These are phyloP conservation scores for Gulo gulo DNA, from an alignment of 2,113 vertebrate genomes.

Conservation along the genomic window DNA sequence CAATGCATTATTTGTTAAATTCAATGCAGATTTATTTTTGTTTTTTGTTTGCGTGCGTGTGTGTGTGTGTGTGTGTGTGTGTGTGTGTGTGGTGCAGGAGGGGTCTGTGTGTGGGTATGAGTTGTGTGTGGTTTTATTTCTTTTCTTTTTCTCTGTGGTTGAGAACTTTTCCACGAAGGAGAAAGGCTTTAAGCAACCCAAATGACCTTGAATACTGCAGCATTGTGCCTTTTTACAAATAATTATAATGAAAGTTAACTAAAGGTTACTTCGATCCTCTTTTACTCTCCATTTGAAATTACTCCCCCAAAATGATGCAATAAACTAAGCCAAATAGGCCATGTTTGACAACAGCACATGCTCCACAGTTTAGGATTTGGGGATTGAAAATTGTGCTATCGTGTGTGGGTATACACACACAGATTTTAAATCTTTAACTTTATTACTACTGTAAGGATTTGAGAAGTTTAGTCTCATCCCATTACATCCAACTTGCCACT, in stretches of 20 bases:
- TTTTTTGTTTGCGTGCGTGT: background rate
- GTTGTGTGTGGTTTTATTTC: background rate
- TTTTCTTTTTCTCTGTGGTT: conserved; percentile 9
- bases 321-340: background rate
- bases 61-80: background rate
- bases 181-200: background rate
- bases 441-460: background rate
- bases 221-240: background rate
- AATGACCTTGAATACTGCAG: background rate
- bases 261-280: background rate
- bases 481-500: conserved; percentile 47
- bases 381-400: conserved; percentile 31
- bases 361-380: background rate
- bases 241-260: conserved; percentile 34
- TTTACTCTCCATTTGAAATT: conserved; percentile 4
- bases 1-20: background rate
- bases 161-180: background rate
- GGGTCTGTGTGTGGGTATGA: background rate
- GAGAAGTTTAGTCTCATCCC: background rate
- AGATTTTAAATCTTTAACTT: conserved; percentile 28
- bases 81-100: background rate
- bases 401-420: background rate
- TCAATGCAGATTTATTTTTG: conserved; percentile 4
- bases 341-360: background rate
- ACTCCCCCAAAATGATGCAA: background rate